A percentile compares a stretch with the other conserved stretches of the same genome.
These are phyloP conservation scores for Himalopsyche anomala DNA, from an alignment of 2,888 invertebrate species.

Conservation along the genomic window DNA sequence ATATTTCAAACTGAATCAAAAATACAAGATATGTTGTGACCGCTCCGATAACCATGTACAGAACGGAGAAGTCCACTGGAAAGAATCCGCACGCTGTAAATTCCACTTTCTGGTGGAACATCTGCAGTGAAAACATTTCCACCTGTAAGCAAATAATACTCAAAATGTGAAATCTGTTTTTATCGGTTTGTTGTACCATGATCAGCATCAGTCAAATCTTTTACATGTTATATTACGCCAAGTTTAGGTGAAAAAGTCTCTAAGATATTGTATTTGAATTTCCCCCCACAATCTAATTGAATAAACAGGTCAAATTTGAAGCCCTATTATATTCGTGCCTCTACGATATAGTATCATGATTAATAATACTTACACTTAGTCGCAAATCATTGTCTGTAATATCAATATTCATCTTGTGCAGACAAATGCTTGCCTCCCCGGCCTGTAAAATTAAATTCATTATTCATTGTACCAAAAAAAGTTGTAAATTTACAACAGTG, in stretches of 20 bases:
- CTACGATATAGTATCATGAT: no score
- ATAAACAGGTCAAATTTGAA: no score
- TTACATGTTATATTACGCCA: no score
- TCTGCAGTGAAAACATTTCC: conserved; percentile 64
- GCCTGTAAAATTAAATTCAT: conserved; percentile 49
- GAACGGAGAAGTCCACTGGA: conserved; percentile 60
- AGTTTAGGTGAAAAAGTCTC: no score
- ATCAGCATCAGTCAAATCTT: no score
- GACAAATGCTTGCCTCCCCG: conserved; percentile 52
- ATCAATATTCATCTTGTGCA: conserved; percentile 57
- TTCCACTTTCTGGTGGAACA: conserved; percentile 62
- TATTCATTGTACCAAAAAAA: no score
- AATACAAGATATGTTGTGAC: conserved; percentile 64
- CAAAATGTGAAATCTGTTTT: not conserved
- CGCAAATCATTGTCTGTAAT: conserved; percentile 53
- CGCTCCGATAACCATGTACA: conserved; percentile 63
- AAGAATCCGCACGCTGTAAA: conserved; percentile 64
- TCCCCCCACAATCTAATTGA: no score
- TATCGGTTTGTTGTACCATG: no score
- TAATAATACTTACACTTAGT: conserved; percentile 55
- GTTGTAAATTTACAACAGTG: no score
- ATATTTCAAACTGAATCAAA: conserved; percentile 63
- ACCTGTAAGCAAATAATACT: conserved; percentile 48
- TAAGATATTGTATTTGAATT: no score
- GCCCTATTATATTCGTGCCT: no score